These are phyloP conservation scores for Caenorhabditis angaria DNA, from an alignment of 2,888 invertebrate species.

Conservation along the genomic window DNA sequence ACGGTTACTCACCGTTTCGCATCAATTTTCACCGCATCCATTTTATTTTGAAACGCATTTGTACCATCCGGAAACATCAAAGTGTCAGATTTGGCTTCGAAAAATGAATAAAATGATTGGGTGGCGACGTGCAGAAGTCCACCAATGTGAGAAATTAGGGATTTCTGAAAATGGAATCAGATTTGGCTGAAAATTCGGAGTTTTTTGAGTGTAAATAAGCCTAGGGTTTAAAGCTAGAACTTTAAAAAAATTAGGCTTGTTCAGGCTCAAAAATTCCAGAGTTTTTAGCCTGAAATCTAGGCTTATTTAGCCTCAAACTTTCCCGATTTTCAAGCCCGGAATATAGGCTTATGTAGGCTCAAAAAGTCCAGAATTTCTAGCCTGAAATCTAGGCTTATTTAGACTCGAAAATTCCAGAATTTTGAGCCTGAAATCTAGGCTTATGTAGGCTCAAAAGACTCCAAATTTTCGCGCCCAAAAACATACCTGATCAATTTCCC, in stretches of 20 bases:
- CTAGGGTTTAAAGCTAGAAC: not conserved
- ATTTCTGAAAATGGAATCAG: too few relatives aligned
- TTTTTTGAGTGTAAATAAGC: too few relatives aligned
- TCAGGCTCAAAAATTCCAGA: not conserved
- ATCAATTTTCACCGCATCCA: constrained; percentile 26
- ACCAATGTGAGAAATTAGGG: constrained; percentile 46
- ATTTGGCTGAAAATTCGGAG: too few relatives aligned
- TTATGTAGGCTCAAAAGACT: too few relatives aligned
- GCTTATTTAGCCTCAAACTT: too few relatives aligned
- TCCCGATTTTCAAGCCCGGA: too few relatives aligned
- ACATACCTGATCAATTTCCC: constrained; percentile 45
- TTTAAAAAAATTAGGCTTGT: not conserved
- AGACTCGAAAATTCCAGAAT: too few relatives aligned
- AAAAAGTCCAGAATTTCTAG: too few relatives aligned
- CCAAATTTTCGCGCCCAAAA: not conserved
- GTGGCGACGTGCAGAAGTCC: constrained; percentile 48
- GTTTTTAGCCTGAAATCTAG: too few relatives aligned
- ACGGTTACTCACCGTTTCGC: constrained; percentile 16
- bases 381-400: too few relatives aligned
- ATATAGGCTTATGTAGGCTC: too few relatives aligned
- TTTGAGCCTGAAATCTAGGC: too few relatives aligned
- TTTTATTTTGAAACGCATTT: constrained; percentile 36
- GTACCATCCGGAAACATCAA: constrained; percentile 53
- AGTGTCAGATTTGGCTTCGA: constrained; percentile 38
- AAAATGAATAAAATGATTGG: constrained; percentile 53